These are phyloP conservation scores for Epizoanthus stellaris DNA, from an alignment of 92 coral and sea anemone species.

Conservation along the genomic window DNA sequence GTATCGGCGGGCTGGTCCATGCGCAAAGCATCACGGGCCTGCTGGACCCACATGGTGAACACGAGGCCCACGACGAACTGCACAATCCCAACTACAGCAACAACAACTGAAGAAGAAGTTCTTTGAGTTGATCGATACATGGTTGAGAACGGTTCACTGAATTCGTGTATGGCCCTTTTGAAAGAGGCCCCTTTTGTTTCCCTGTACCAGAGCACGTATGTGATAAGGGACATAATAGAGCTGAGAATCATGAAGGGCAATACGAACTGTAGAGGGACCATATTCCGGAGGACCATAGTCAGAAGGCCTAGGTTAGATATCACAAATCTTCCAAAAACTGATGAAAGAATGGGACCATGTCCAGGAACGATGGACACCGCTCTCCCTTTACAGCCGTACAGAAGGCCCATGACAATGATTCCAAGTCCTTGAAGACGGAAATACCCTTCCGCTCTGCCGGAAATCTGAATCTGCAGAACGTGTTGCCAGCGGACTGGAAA, in stretches of 20 bases:
- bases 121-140: not conserved
- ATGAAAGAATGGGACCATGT: conserved; percentile 19
- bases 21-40: too few relatives aligned
- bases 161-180: conserved; percentile 3
- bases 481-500: conserved; percentile 35
- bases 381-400: conserved; percentile 33
- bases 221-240: conserved; percentile 47
- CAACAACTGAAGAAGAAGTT: too few relatives aligned
- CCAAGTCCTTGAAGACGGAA: conserved; percentile 36
- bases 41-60: too few relatives aligned
- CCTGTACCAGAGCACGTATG: conserved; percentile 51
- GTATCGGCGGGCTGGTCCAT: too few relatives aligned
- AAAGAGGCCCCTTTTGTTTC: conserved; percentile 50
- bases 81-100: too few relatives aligned
- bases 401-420: conserved; percentile 35
- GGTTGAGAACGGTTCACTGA: conserved; percentile 4
- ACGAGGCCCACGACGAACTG: too few relatives aligned
- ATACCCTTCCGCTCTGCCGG: conserved; percentile 52
- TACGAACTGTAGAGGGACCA: conserved; percentile 45
- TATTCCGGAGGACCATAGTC: conserved; percentile 13
- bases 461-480: conserved; percentile 33
- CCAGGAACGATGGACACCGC: conserved; percentile 36
- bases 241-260: conserved; percentile 42
- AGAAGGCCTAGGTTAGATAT: not conserved
- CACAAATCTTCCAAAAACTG: conserved; percentile 28